Evolutionary conservation across 2,888 invertebrate genomes (phyloP).

Genomic region (Cephus pygmeus): DNA sequence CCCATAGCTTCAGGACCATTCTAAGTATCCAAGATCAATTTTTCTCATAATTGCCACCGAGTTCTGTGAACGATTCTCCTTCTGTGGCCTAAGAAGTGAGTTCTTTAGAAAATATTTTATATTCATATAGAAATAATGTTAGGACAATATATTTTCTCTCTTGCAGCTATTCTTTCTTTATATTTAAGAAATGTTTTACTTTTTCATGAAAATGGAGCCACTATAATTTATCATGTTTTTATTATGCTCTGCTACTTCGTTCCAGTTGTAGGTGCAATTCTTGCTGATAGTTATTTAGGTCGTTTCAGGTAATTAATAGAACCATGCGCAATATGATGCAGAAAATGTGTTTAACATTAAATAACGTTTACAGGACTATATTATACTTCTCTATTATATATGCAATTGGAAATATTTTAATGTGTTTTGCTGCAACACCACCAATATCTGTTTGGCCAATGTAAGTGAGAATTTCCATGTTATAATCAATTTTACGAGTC

Average conservation of each 20-base stretch:
- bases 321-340: not conserved
- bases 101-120: conserved; percentile 25
- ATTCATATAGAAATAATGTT: not conserved
- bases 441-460: conserved; percentile 69
- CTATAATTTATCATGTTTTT: conserved; percentile 81
- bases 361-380: conserved; percentile 69
- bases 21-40: conserved; percentile 74
- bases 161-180: conserved; percentile 81
- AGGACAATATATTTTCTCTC: conserved; percentile 1
- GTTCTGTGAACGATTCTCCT: conserved; percentile 88
- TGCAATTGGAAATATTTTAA: conserved; percentile 45
- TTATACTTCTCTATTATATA: conserved; percentile 81
- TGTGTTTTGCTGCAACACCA: conserved; percentile 74
- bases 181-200: conserved; percentile 78
- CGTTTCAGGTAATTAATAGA: conserved; percentile 70
- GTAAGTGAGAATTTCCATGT: conserved; percentile 61
- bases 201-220: conserved; percentile 76
- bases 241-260: conserved; percentile 82
- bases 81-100: conserved; percentile 83
- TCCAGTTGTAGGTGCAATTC: conserved; percentile 79
- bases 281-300: conserved; percentile 83
- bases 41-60: conserved; percentile 87
- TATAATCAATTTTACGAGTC: not conserved
- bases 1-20: conserved; percentile 20
- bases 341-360: not conserved